These are phyloP conservation scores for Choloepus didactylus DNA, from an alignment of 2,797 vertebrate genomes.

Conservation along the genomic window DNA sequence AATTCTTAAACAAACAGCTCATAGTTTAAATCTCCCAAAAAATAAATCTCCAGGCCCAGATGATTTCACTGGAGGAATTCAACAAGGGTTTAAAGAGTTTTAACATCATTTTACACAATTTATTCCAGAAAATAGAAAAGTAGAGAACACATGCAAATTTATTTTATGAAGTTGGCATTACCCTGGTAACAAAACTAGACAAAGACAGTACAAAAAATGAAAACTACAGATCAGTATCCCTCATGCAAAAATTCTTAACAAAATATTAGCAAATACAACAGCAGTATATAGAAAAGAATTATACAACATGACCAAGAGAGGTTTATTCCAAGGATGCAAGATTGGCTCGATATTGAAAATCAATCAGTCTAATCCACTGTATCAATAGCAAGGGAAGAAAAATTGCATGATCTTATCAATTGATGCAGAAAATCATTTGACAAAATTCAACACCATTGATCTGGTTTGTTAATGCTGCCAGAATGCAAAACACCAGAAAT, in stretches of 20 bases:
- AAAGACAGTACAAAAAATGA: background rate
- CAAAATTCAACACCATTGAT: background rate
- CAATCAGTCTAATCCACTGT: background rate
- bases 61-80: too few relatives aligned
- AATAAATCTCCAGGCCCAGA: background rate
- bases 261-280: slow-evolving; percentile 23
- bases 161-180: slow-evolving; percentile 54
- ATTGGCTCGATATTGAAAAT: background rate
- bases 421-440: slow-evolving; percentile 3
- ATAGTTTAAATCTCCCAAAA: background rate
- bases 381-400: background rate
- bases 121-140: background rate
- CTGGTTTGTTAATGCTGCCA: too few relatives aligned
- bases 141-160: slow-evolving; percentile 5
- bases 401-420: background rate
- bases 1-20: slow-evolving; percentile 1
- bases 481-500: too few relatives aligned
- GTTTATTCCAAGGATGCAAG: background rate
- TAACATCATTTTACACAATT: too few relatives aligned
- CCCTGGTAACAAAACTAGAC: slow-evolving; percentile 18
- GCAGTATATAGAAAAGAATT: slow-evolving; percentile 1
- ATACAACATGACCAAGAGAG: background rate
- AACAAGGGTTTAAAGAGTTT: too few relatives aligned
- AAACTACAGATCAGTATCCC: background rate
- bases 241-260: slow-evolving; percentile 21